A percentile compares a stretch with the other conserved stretches of the same genome.
phyloP scores from a whole-genome alignment of 2,113 vertebrate species.

The Petrocephalus microphthalmus region DNA sequence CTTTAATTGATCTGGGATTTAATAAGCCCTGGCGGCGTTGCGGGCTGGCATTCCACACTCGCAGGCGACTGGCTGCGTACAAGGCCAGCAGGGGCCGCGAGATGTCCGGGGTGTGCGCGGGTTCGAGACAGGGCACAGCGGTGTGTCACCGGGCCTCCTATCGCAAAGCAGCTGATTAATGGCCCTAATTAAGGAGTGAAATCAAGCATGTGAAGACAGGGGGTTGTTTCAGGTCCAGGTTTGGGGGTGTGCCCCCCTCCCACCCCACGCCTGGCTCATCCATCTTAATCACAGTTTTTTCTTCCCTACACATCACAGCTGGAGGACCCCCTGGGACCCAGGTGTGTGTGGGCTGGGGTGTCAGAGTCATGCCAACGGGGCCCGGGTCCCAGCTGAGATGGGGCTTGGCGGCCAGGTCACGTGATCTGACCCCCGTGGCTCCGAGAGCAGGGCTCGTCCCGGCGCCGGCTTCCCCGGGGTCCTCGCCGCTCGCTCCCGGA shows the following conservation, averaged over 20 bases:
- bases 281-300: constrained; percentile 87
- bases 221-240: constrained; percentile 91
- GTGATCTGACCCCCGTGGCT: background rate
- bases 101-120: constrained; percentile 81
- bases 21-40: constrained; percentile 34
- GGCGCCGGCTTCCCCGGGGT: background rate
- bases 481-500: background rate
- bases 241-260: constrained; percentile 75
- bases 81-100: constrained; percentile 76
- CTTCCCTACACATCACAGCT: constrained; percentile 70
- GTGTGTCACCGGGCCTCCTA: constrained; percentile 79
- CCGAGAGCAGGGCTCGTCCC: background rate
- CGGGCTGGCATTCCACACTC: constrained; percentile 59
- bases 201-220: constrained; percentile 99
- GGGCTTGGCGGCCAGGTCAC: constrained; percentile 34
- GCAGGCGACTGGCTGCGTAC: constrained; percentile 75
- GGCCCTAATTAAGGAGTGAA: constrained; percentile 99
- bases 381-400: background rate
- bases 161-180: constrained; percentile 93
- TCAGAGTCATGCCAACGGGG: background rate
- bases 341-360: constrained; percentile 20
- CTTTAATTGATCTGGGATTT: constrained; percentile 42
- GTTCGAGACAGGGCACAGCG: constrained; percentile 87
- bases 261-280: constrained; percentile 76
- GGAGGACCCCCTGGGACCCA: constrained; percentile 59